Conservation (phyloP, 2,888 invertebrate genomes). For the Zaprionus lineosus region DNA sequence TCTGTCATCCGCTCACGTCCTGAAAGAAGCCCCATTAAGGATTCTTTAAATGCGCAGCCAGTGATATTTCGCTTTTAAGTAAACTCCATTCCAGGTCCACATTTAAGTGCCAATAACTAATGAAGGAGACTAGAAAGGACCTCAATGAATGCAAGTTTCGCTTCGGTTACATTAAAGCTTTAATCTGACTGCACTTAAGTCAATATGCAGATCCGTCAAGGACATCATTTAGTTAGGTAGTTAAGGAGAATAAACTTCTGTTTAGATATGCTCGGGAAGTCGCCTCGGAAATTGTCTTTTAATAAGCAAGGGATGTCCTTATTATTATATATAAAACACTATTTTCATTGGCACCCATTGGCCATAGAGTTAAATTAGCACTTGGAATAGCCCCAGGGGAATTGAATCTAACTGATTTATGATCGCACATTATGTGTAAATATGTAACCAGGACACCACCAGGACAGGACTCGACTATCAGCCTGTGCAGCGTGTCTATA, state of each 20-base stretch:
- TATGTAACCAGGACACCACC: conserved; percentile 50
- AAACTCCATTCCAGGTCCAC: not conserved
- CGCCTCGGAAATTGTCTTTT: too few relatives aligned
- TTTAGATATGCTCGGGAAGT: too few relatives aligned
- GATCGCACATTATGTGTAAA: conserved; percentile 76
- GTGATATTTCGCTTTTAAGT: conserved; percentile 13
- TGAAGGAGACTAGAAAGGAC: too few relatives aligned
- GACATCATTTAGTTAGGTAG: too few relatives aligned
- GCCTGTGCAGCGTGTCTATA: conserved; percentile 25
- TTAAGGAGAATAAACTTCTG: too few relatives aligned
- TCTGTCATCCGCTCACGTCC: conserved; percentile 4
- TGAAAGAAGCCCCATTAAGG: not conserved
- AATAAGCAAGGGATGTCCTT: too few relatives aligned
- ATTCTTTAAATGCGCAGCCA: conserved; percentile 6
- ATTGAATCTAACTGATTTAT: conserved; percentile 79
- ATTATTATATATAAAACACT: too few relatives aligned
- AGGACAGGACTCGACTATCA: conserved; percentile 31
- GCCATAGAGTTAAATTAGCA: conserved; percentile 59
- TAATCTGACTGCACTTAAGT: too few relatives aligned
- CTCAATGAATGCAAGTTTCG: too few relatives aligned
- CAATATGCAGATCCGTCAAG: too few relatives aligned
- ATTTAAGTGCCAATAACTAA: not conserved
- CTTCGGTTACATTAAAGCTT: too few relatives aligned
- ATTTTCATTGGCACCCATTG: conserved; percentile 9
- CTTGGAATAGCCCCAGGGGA: conserved; percentile 66